Evolutionary conservation across 2,888 invertebrate species (phyloP).

Genomic region (Malacosoma neustria): DNA sequence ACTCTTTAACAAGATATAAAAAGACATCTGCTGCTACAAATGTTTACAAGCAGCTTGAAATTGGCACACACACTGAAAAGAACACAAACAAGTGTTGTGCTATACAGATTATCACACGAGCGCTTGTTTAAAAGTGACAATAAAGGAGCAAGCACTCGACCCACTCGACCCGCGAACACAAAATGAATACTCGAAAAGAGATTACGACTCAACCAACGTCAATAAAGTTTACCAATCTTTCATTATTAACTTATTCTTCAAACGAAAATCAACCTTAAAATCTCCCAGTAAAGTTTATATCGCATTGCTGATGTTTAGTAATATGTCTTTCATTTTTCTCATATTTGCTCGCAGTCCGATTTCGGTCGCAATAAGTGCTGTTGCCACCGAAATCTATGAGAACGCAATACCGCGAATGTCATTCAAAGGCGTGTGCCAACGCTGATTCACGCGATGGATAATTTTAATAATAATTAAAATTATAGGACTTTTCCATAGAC

Average conservation of each 20-base stretch:
- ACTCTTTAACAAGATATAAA: too few species aligned
- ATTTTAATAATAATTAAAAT: too few species aligned
- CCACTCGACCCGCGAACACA: constrained; percentile 12
- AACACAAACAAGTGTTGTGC: too few species aligned
- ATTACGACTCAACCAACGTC: constrained; percentile 39
- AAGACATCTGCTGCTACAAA: too few species aligned
- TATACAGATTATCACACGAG: too few species aligned
- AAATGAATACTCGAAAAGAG: constrained; percentile 39
- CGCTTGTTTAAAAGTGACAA: constrained; percentile 9
- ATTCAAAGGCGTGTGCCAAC: too few species aligned
- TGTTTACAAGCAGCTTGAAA: too few species aligned
- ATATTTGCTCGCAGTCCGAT: constrained; percentile 27
- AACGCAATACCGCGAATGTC: neutral
- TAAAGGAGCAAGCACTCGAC: constrained; percentile 9
- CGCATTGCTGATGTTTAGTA: constrained; percentile 9
- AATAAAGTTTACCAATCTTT: constrained; percentile 44
- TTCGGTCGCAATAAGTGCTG: constrained; percentile 27
- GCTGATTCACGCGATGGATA: too few species aligned
- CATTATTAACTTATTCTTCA: constrained; percentile 26
- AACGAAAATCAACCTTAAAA: constrained; percentile 8
- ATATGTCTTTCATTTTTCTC: constrained; percentile 32
- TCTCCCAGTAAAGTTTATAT: constrained; percentile 6
- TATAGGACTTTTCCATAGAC: too few species aligned
- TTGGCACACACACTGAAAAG: too few species aligned
- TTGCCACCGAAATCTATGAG: neutral